phyloP scores from a whole-genome alignment of 2,113 vertebrate species.

The Sylvietta virens region DNA sequence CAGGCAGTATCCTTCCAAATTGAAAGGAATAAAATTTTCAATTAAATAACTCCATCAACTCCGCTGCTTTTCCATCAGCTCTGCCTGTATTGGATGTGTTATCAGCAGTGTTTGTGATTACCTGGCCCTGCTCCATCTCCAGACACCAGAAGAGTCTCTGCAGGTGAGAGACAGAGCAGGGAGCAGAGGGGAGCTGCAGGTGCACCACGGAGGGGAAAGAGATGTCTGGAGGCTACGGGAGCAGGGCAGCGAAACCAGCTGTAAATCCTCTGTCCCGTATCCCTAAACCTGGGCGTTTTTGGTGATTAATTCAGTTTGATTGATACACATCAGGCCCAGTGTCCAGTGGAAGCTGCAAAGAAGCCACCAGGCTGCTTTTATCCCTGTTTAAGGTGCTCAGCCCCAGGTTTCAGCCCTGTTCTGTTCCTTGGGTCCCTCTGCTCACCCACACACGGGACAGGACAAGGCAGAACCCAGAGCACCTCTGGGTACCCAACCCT shows the following conservation, averaged over 20 bases:
- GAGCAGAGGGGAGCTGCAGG: neutral
- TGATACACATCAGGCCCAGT: neutral
- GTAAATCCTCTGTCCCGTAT: neutral
- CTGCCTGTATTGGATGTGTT: neutral
- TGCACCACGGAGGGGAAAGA: neutral
- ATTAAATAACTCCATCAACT: neutral
- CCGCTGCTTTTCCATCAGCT: neutral
- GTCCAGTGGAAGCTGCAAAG: neutral
- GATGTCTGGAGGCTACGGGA: neutral
- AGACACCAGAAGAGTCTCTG: neutral
- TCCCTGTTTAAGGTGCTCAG: accelerated
- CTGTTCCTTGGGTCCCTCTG: accelerated
- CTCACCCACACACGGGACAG: neutral
- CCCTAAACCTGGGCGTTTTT: neutral
- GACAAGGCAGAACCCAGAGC: neutral
- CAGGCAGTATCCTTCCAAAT: neutral
- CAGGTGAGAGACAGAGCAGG: neutral
- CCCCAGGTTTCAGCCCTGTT: neutral
- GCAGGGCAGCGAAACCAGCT: neutral
- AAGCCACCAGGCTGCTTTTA: neutral
- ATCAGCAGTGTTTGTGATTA: neutral
- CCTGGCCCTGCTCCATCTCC: neutral
- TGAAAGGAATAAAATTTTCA: neutral
- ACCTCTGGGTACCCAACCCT: neutral
- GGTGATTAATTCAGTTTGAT: neutral